Percentiles rank a stretch among this genome's conserved stretches.
Conservation (phyloP, 2,888 invertebrate genomes). For the Morpho deidamia region DNA sequence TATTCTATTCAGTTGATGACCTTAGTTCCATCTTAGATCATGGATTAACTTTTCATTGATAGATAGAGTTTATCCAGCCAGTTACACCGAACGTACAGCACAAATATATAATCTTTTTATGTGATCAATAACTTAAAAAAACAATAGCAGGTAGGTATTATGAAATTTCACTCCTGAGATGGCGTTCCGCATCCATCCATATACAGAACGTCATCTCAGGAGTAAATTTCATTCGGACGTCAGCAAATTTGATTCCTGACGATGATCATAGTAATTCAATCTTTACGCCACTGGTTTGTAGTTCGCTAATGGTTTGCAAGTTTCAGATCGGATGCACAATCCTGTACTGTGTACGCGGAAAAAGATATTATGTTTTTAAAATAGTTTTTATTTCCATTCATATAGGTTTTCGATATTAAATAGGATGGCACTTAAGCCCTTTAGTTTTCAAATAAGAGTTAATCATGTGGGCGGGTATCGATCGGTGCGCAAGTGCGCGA, state of each 20-base stretch:
- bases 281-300: not conserved
- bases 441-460: conserved; percentile 24
- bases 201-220: conserved; percentile 11
- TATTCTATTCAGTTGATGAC: too few species aligned
- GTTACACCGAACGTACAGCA: too few species aligned
- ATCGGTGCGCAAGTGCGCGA: conserved; percentile 63
- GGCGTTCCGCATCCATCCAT: conserved; percentile 4
- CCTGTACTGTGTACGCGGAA: conserved; percentile 1
- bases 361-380: conserved; percentile 4
- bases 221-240: conserved; percentile 14
- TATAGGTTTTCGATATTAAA: conserved; percentile 1
- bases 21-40: too few species aligned
- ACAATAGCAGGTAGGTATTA: not conserved
- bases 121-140: too few species aligned
- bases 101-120: too few species aligned
- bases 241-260: not conserved
- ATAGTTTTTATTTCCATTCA: conserved; percentile 4
- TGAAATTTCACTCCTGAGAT: conserved; percentile 16
- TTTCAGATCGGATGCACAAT: conserved; percentile 18
- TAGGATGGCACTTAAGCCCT: conserved; percentile 8
- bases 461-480: conserved; percentile 71
- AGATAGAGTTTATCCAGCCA: too few species aligned
- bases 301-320: not conserved
- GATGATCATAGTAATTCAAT: not conserved
- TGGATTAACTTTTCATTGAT: too few species aligned